Evolutionary conservation across 2,113 vertebrate genomes (phyloP).

Genomic region (Pungitius pungitius): DNA sequence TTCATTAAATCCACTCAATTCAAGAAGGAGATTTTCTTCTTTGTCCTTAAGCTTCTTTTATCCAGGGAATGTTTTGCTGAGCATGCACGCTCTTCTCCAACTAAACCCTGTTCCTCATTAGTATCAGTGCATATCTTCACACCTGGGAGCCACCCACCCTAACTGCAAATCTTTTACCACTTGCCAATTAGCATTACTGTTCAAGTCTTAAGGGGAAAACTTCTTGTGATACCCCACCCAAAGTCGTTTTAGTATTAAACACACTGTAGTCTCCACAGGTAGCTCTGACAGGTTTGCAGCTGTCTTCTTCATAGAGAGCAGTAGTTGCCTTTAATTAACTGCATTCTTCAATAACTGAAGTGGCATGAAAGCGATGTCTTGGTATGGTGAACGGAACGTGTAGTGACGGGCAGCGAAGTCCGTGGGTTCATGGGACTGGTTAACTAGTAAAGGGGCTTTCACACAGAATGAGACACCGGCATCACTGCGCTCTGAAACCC

Average conservation of each 20-base stretch:
- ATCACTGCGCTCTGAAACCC: neutral
- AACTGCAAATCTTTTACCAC: constrained; percentile 53
- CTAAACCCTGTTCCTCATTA: constrained; percentile 70
- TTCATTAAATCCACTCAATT: constrained; percentile 71
- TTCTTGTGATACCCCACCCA: constrained; percentile 21
- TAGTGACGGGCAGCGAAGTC: neutral
- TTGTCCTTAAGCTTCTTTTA: constrained; percentile 71
- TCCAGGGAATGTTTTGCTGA: constrained; percentile 65
- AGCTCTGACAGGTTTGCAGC: constrained; percentile 1
- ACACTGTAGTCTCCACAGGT: constrained; percentile 2
- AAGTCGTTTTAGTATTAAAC: constrained; percentile 14
- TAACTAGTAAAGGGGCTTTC: neutral
- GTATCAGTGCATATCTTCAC: constrained; percentile 52
- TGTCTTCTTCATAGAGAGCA: neutral
- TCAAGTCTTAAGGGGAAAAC: constrained; percentile 35
- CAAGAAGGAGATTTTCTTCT: constrained; percentile 63
- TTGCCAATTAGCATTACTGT: constrained; percentile 59
- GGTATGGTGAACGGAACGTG: neutral
- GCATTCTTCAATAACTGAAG: neutral
- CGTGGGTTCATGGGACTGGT: neutral
- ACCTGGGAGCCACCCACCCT: constrained; percentile 59
- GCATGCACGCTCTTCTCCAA: constrained; percentile 62
- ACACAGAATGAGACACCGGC: neutral
- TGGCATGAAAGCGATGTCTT: neutral
- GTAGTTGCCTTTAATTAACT: neutral